Base-by-base conservation (phyloP, 2,888 invertebrate genomes). In the Tolmerus cingulatus region DNA sequence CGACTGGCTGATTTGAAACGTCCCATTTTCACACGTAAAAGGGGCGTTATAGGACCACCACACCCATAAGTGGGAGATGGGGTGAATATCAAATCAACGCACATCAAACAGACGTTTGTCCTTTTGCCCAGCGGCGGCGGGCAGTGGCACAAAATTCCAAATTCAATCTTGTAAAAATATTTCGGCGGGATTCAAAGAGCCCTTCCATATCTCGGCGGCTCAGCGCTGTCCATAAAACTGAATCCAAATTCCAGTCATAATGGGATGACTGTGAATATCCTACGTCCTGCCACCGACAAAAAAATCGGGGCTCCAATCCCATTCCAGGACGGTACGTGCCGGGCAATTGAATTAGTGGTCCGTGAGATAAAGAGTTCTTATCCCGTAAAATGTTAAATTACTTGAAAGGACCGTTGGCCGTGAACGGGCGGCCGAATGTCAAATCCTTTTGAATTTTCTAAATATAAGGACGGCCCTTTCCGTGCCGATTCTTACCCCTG, bases 331-430 rank as follows among this genome's bases (percentile, higher is more conserved):
- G 46, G 51, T 81, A 81, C 81, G 81, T 81, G 81, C 51, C 81
- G 51, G 55, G 81, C 81, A 81, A 81, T 81, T 81, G 81, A 81
- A 81, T 81, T 81, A 81, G 81, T 81, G 81, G 81, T 81, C 55
- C 81, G 55, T 81, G 51, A 81, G 81, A 81, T 81, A 81, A 81
- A 51, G 81, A 30, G 43, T 81, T 51, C 81, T 55, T 51, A 81
- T 81, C 55, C 55, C 81, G 51, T 81, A 51, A 81, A 81, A 81
- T 81, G 81, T 81, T 81, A 81, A 81, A 81, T 81, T 81, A 81
- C 81, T 81, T 81, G 81, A 81, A 55, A 81, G 81, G 43, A 81
- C 81, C 12, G 23, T 5, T 8, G 76, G 8, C 81, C 55, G 51
- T 55, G 23, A 81, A 34, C 55, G 81, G 55, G 16, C n/a, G 81